Base-by-base conservation (phyloP, 53 echinoderm and acorn worm species). In the Crossaster papposus region DNA sequence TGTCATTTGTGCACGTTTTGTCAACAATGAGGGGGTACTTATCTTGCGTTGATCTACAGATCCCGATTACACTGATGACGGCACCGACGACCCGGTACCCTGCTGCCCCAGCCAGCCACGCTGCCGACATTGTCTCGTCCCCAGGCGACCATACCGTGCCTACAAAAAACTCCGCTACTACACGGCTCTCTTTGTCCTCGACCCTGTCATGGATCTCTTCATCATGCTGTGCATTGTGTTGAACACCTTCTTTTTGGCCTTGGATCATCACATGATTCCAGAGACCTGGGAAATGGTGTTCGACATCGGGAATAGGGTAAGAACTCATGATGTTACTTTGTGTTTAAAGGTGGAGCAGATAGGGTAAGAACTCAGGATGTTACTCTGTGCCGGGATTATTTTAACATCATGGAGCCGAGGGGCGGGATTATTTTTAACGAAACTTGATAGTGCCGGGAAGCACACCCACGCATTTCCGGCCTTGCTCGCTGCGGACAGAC, bases 141-240 rank as follows among this genome's bases (percentile, higher is more conserved):
- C 94, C 7, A 63, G 89, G 9, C 35, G 83, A 4, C 53, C 83
- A 13, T 93, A 95, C 76, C 89, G 92, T 14, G 63, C 34, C 33
- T 86, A 86, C 91, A 70, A 81, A 35, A 86, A 82, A 58, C n/a
- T 93, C 35, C 95, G 94, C 77, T 90, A 90, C 54, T 26, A 23
- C 50, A 80, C 93, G 31, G 91, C 91, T 36, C 91, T 89, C 64
- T 81, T 98, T 35, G 94, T 94, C 0, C 79, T 98, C 2, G 98
- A 98, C 73, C 98, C 98, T 14, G 74, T 98, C 24, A 92, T 98
- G 93, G 98, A 98, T 73, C 79, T 98, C 23, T 98, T 98, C 85
- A 96, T 98, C 51, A 98, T 94, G 5, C 31, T 94, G 6, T 94
- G 94, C 79, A 98, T 98, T 34, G 32, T 96, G 1, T 76, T 94